Conservation (phyloP, 2,888 invertebrate species). For the Zaprionus lineosus region DNA sequence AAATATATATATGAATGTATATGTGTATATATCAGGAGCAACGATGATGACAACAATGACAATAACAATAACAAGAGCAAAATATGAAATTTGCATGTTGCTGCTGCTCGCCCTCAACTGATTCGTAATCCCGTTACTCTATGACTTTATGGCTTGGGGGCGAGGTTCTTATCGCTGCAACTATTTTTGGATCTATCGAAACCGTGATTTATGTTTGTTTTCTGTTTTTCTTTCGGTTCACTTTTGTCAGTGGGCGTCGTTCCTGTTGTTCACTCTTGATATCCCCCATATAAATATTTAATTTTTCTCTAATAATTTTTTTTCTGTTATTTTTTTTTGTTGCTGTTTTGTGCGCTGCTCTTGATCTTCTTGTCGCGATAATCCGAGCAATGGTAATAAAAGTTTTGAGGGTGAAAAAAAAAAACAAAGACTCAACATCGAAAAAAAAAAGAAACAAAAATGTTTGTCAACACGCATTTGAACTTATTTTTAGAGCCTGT, state of each 20-base stretch:
- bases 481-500: slow-evolving; percentile 70
- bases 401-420: slow-evolving; percentile 13
- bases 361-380: slow-evolving; percentile 76
- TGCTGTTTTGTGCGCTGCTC: slow-evolving; percentile 40
- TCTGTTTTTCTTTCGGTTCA: slow-evolving; percentile 14
- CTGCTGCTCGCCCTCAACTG: slow-evolving; percentile 19
- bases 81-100: slow-evolving; percentile 65
- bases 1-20: not conserved
- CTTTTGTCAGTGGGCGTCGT: slow-evolving; percentile 60
- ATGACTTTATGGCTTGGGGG: slow-evolving; percentile 15
- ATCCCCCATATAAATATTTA: slow-evolving; percentile 58
- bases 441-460: slow-evolving; percentile 11
- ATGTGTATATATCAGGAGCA: too few species aligned
- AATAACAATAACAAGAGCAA: not conserved
- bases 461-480: slow-evolving; percentile 76
- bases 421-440: slow-evolving; percentile 14
- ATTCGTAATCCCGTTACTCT: slow-evolving; percentile 26
- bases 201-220: slow-evolving; percentile 73
- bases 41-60: too few species aligned
- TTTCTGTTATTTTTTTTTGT: slow-evolving; percentile 9
- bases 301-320: slow-evolving; percentile 3
- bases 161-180: slow-evolving; percentile 60
- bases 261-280: slow-evolving; percentile 43
- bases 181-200: slow-evolving; percentile 71
- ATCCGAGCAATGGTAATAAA: slow-evolving; percentile 70